phyloP scores from a whole-genome alignment of 2,113 vertebrate species.

The Bubalus kerabau region DNA sequence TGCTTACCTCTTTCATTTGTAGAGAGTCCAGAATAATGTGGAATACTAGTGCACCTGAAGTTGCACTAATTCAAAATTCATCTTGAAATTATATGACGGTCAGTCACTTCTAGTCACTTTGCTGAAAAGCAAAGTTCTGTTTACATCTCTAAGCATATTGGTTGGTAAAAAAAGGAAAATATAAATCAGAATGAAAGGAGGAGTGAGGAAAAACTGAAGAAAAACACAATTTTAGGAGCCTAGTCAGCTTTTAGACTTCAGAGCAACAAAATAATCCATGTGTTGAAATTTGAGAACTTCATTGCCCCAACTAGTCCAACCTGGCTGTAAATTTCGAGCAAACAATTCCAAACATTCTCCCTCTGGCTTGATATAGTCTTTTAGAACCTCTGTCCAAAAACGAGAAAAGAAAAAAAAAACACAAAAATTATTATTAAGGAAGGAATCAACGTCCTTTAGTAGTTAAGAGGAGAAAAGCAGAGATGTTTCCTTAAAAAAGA shows the following conservation, averaged over 20 bases:
- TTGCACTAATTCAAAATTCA: not conserved
- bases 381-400: slow-evolving; percentile 84
- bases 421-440: slow-evolving; percentile 31
- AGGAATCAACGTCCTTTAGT: slow-evolving; percentile 61
- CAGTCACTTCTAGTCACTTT: slow-evolving; percentile 18
- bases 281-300: slow-evolving; percentile 97
- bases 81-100: not conserved
- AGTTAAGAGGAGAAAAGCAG: slow-evolving; percentile 51
- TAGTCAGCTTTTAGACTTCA: slow-evolving; percentile 60
- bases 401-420: slow-evolving; percentile 7
- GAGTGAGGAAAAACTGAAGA: not conserved
- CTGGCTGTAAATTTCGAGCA: slow-evolving; percentile 92
- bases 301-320: slow-evolving; percentile 98
- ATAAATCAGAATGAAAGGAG: not conserved
- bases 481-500: slow-evolving; percentile 72
- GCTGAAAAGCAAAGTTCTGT: not conserved
- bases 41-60: not conserved
- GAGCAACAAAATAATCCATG: slow-evolving; percentile 82
- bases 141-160: not conserved
- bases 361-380: slow-evolving; percentile 83
- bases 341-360: slow-evolving; percentile 92
- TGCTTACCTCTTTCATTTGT: slow-evolving; percentile 16
- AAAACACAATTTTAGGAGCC: slow-evolving; percentile 3
- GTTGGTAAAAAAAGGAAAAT: not conserved
- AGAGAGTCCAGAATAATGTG: not conserved